These are phyloP conservation scores for Hydroisotoma schaefferi DNA, from an alignment of 2,888 invertebrate species.

Conservation along the genomic window DNA sequence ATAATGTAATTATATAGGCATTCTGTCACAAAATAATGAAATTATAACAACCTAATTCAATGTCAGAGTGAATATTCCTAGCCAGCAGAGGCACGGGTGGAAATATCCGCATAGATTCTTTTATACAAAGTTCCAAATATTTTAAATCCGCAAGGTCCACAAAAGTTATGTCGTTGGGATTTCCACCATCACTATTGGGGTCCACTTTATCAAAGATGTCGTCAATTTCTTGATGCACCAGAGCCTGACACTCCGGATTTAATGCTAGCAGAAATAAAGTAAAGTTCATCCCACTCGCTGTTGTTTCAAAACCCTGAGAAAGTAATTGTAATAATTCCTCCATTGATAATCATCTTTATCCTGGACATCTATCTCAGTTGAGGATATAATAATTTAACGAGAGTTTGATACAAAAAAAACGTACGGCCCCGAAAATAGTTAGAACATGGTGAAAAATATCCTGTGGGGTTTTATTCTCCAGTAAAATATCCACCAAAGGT, in stretches of 20 bases:
- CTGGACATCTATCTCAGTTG: too few relatives aligned
- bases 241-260: conserved; percentile 3
- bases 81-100: background rate
- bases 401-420: background rate
- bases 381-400: background rate
- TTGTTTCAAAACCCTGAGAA: conserved; percentile 8
- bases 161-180: background rate
- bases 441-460: background rate
- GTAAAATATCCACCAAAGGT: too few relatives aligned
- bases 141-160: background rate
- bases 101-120: conserved; percentile 1
- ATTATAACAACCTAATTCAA: background rate
- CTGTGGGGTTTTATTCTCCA: too few relatives aligned
- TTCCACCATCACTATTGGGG: background rate
- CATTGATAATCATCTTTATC: background rate
- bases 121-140: conserved; percentile 10
- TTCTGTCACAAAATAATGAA: background rate
- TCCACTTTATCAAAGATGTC: background rate
- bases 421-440: background rate
- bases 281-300: background rate
- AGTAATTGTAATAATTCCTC: background rate
- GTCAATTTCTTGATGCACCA: conserved; percentile 7
- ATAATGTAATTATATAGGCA: background rate
- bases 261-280: background rate
- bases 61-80: background rate